Evolutionary conservation across 2,888 invertebrate genomes (phyloP).

Genomic region (Nomada fabriciana): DNA sequence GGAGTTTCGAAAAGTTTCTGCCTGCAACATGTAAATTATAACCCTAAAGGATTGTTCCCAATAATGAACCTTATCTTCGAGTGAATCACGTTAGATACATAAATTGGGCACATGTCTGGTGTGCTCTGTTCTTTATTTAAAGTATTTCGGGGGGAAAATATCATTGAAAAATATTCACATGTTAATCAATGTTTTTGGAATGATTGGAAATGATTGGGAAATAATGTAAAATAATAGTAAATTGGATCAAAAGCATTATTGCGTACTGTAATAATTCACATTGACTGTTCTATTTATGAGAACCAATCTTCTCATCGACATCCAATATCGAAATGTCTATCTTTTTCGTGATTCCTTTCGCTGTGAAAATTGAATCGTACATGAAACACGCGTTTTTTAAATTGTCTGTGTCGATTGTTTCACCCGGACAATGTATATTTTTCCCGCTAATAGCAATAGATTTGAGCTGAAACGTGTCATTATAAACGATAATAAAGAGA

Average conservation of each 20-base stretch:
- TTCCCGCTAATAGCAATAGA: constrained; percentile 3
- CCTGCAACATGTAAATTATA: background rate
- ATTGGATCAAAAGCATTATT: too few species aligned
- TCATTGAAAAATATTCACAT: too few species aligned
- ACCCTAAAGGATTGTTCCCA: background rate
- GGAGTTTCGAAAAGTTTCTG: background rate
- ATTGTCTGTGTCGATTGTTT: background rate
- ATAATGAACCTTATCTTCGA: too few species aligned
- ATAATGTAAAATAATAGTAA: too few species aligned
- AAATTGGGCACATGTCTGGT: too few species aligned
- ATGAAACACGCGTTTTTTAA: background rate
- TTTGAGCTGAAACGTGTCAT: constrained; percentile 1
- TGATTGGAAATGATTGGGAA: too few species aligned
- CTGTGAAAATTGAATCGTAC: background rate
- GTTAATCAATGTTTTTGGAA: too few species aligned
- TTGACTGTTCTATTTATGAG: background rate
- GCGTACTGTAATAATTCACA: background rate
- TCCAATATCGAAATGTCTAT: too few species aligned
- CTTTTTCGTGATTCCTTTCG: too few species aligned
- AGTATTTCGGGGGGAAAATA: too few species aligned
- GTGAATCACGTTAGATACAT: too few species aligned
- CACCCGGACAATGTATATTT: background rate
- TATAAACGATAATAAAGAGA: constrained; percentile 24
- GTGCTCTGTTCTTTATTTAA: too few species aligned
- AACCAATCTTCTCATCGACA: background rate